Evolutionary conservation across 1,140 invertebrate genomes (phyloP), one percentile per base, ranked within the genome.

Genomic region (Platyscapa corneri): DNA sequence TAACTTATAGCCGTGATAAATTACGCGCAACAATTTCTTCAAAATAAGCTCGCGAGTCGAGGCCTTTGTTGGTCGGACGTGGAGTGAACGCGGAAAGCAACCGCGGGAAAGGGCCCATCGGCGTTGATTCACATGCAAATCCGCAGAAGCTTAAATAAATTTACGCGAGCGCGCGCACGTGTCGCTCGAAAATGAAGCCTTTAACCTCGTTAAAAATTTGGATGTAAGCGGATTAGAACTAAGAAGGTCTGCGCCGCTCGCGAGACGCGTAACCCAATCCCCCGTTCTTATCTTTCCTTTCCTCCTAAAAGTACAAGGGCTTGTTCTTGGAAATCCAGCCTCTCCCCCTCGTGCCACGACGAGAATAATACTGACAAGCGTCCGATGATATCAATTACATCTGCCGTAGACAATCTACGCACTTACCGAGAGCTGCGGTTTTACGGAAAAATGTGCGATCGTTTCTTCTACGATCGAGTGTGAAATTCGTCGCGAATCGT

Each of bases 141-240:
- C 65, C 65, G 27, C 65, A 16, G 65, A 34, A 67, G 39, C 74
- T 75, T 49, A 75, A 49, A 49, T 27, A 30, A 53, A 53, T 53
- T 53, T 1, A 53, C 12, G 49, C 18, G 49, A 20, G 49, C 49
- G 10, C 49, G 10, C 49, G 49, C 49, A 53, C 49, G 49, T 53
- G 49, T 37, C 42, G 3, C 34, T 23, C n/a, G 34, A 72, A 64
- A 72, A 78, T 70, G 83, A 78, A 84, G 75, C 75, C 83, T 84
- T 67, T 70, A 84, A 76, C 75, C 74, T 83, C 75, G 39, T 84
- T 78, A 84, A 84, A 60, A 78, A 84, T 84, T 84, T 72, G 76
- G 42, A 23, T 30, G 64, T 84, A 84, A 84, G 75, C 16, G 75
- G 75, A 84, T 84, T 84, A 84, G 83, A 84, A 76, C 60, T 72